Base-by-base conservation (phyloP, 2,888 invertebrate genomes). In the Lutraria lutraria region DNA sequence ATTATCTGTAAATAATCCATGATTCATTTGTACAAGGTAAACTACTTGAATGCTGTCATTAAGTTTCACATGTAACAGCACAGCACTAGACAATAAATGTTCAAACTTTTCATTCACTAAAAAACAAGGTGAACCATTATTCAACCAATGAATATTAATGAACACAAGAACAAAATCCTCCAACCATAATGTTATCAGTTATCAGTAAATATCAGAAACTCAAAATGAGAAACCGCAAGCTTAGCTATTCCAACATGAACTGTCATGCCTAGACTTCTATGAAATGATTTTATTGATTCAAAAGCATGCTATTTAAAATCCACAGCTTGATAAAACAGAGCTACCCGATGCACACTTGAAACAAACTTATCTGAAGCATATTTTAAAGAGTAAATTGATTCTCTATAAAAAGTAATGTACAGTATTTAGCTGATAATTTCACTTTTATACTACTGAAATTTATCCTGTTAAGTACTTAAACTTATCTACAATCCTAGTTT, bases 231-330 rank as follows among this genome's bases (percentile, higher is more conserved):
- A 76, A 31, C 31, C 34, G 29, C 76, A 76, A 19, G 1, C 16
- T 34, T 31, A 76, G 16, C 16, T 19, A 10, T 76, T 31, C 21
- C 31, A 31, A 34, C 34, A 80, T 52, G 52, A 80, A 0, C 52
- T 34, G 25, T 81, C 81, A 81, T 53, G 81, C 81, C 10, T 53
- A 81, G 4, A 15, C 19, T 53, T 52, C n/a, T 34, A 81, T 25
- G 81, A 25, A 81, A 52, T 52, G 81, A 54, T 81, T 81, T 53
- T 81, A 81, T 81, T 34, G 81, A 81, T 53, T 81, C 16, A 15
- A 53, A 80, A 81, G 25, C 16, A 12, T 34, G 79, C n/a, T 31
- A 52, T 43, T 79, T 43, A 79, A 79, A 79, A 79, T 68, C 63
- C 63, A n/a, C n/a, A 68, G 25, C 63, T 25, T 25, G 63, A 68